Base-by-base conservation (phyloP, 2,113 vertebrate species). In the Triplophysa siluroides region DNA sequence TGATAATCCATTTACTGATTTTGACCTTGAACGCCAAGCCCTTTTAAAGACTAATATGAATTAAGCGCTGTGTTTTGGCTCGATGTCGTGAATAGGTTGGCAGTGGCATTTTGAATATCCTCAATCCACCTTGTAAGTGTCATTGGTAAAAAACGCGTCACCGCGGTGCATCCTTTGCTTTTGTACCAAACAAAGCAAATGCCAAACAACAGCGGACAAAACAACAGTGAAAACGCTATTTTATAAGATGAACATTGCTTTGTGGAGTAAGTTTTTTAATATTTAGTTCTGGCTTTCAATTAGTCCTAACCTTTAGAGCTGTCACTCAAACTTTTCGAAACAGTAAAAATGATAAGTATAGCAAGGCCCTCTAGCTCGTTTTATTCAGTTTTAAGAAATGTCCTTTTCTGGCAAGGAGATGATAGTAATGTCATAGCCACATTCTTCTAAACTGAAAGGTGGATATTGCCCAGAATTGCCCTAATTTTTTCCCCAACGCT, bases 11-110 rank as follows among this genome's bases (percentile, higher is more conserved):
- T 74, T 78, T 81, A 81, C 58, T 75, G 63, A 74, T 63, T 65
- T 82, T 82, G 83, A 78, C 83, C 83, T 84, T 84, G 77, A 76
- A 77, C 47, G 21, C 60, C 50, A 76, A 79, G 60, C 61, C 43
- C 50, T 47, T 10, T 73, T 69, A 63, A 76, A 62, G 60, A 50
- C 19, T 76, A 82, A 62, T 79, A 70, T 70, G 77, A 65, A 77
- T 65, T 77, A 65, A n/a, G 24, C 33, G 26, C 43, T 33, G 75
- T 54, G 75, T 77, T 77, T 75, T 77, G 80, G 54, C 80, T 45
- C 62, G 56, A 52, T 33, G 66, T 19, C 62, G 60, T 41, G 72
- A 79, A 71, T 5, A 65, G 19, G 26, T 61, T 65, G 80, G 54
- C 14, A 79, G n/a, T 45, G 65, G 29, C 76, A 29, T 68, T 78